A percentile compares a stretch with the other conserved stretches of the same genome.
These are phyloP conservation scores for Margarornis squamiger DNA, from an alignment of 2,797 vertebrate genomes.

Conservation along the genomic window DNA sequence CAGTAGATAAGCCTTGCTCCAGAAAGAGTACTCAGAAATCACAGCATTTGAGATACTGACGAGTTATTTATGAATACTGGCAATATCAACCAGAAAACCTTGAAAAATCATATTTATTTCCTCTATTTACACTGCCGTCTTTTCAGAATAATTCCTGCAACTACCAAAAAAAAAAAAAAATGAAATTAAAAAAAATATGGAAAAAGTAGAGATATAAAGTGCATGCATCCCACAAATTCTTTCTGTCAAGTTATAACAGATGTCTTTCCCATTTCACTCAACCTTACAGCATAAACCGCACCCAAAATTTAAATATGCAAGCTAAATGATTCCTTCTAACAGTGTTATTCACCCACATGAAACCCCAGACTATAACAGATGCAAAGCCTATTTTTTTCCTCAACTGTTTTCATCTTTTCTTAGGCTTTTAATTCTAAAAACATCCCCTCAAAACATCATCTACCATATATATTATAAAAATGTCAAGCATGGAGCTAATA, in stretches of 20 bases:
- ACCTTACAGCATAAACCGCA: slow-evolving; percentile 26
- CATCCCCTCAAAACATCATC: slow-evolving; percentile 6
- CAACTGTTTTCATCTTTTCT: slow-evolving; percentile 37
- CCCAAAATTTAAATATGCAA: slow-evolving; percentile 51
- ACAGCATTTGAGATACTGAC: not conserved
- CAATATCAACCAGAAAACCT: not conserved
- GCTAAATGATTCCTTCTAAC: slow-evolving; percentile 45
- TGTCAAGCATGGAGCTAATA: not conserved
- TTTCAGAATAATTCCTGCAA: not conserved
- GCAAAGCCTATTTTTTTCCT: slow-evolving; percentile 35
- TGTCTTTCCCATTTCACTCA: slow-evolving; percentile 18
- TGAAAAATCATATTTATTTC: not conserved
- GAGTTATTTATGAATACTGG: not conserved
- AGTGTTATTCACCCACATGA: slow-evolving; percentile 50
- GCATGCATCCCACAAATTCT: slow-evolving; percentile 6
- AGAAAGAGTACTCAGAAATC: not conserved
- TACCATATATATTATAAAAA: slow-evolving; percentile 1
- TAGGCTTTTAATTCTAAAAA: slow-evolving; percentile 28
- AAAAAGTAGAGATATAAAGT: not conserved
- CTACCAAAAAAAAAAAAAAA: not conserved
- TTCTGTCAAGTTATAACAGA: slow-evolving; percentile 43
- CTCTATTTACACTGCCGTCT: not conserved
- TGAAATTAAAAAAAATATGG: not conserved
- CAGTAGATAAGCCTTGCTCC: not conserved
- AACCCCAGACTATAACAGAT: slow-evolving; percentile 52